A percentile compares a stretch with the other conserved stretches of the same genome.
These are phyloP conservation scores for Lamprologus lemairii DNA, from an alignment of 2,113 vertebrate species.

Conservation along the genomic window DNA sequence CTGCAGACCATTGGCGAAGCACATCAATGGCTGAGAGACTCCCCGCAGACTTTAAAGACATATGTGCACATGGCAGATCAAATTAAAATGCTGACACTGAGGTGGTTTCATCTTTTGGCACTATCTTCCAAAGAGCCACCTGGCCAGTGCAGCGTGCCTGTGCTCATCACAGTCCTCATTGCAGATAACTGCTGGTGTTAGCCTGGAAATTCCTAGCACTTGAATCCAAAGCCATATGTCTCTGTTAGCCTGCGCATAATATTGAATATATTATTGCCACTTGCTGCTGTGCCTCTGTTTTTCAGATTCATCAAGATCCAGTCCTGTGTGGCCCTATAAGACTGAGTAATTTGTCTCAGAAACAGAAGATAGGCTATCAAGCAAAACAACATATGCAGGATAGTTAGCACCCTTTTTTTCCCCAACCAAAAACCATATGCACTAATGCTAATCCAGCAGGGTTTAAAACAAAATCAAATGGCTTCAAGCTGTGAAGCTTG, in stretches of 20 bases:
- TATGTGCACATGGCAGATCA: constrained; percentile 68
- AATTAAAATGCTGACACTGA: constrained; percentile 70
- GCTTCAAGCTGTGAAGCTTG: not conserved
- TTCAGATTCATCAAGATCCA: not conserved
- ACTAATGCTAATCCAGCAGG: not conserved
- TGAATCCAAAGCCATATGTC: constrained; percentile 52
- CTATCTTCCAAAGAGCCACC: constrained; percentile 59
- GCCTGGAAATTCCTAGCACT: constrained; percentile 31
- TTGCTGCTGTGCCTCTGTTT: not conserved
- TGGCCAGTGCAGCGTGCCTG: constrained; percentile 46
- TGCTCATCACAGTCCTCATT: constrained; percentile 47
- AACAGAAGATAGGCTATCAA: not conserved
- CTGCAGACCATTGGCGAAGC: constrained; percentile 48
- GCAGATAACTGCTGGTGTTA: constrained; percentile 59
- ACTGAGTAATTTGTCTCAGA: not conserved
- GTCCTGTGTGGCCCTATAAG: not conserved
- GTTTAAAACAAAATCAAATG: not conserved
- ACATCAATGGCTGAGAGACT: constrained; percentile 59
- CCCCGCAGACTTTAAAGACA: constrained; percentile 67
- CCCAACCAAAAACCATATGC: not conserved
- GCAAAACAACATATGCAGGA: not conserved
- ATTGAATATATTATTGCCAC: constrained; percentile 15
- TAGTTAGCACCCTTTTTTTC: not conserved
- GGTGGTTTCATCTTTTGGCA: constrained; percentile 67
- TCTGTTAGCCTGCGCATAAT: constrained; percentile 50